Conservation (phyloP, 2,113 vertebrate species). For the Thermophis baileyi region DNA sequence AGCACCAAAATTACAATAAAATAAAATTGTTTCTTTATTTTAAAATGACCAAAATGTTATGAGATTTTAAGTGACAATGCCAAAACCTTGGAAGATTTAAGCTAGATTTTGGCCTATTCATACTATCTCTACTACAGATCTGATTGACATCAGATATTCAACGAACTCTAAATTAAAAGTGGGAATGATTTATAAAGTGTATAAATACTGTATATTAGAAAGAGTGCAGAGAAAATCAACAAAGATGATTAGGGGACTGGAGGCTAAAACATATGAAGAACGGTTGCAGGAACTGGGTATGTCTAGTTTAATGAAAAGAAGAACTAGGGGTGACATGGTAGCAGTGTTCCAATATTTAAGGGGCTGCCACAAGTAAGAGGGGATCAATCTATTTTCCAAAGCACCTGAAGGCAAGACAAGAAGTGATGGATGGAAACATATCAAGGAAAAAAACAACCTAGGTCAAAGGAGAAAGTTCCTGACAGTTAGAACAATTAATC, state of each 20-base stretch:
- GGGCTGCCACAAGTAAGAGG: not conserved
- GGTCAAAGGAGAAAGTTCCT: not conserved
- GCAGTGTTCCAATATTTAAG: not conserved
- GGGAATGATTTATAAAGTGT: not conserved
- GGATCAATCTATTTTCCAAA: not conserved
- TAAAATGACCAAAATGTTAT: not conserved
- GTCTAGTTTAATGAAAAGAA: not conserved
- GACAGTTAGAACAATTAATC: not conserved
- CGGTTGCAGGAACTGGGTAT: not conserved
- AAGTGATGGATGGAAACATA: not conserved
- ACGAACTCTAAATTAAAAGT: not conserved
- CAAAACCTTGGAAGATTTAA: not conserved
- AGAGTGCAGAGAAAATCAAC: not conserved
- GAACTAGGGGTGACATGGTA: not conserved
- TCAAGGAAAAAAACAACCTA: not conserved
- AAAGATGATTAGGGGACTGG: not conserved
- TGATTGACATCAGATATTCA: not conserved
- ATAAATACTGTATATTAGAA: not conserved
- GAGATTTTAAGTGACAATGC: not conserved
- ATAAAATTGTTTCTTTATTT: not conserved
- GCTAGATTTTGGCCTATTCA: not conserved
- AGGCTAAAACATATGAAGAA: not conserved
- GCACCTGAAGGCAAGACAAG: not conserved
- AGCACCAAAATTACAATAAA: not conserved
- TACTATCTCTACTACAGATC: not conserved